A percentile compares a stretch with the other conserved stretches of the same genome.
Conservation (phyloP, 2,797 vertebrate genomes). For the Catharus ustulatus region DNA sequence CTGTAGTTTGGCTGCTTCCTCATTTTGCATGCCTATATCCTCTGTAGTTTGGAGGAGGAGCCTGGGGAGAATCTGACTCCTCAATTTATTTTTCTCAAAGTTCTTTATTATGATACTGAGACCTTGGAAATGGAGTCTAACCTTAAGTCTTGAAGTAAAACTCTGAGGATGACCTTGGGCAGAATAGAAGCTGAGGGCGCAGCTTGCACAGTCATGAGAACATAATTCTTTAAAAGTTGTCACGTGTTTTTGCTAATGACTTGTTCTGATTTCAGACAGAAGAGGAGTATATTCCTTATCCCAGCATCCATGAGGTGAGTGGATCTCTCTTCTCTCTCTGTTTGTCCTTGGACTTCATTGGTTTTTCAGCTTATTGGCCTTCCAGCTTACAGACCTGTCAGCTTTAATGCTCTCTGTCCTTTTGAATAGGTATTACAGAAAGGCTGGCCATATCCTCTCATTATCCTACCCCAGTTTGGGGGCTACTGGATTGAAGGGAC, state of each 20-base stretch:
- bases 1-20: background rate
- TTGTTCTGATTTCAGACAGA: slow-evolving; percentile 82
- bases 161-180: background rate
- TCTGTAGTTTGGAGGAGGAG: background rate
- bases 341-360: background rate
- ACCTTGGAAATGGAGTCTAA: background rate
- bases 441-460: slow-evolving; percentile 75
- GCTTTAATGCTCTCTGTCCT: background rate
- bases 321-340: background rate
- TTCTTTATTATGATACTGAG: background rate
- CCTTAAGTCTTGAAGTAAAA: background rate
- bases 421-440: slow-evolving; percentile 78
- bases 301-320: slow-evolving; percentile 89
- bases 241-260: background rate
- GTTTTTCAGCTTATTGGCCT: background rate
- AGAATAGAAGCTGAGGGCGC: background rate
- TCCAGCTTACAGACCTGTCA: background rate
- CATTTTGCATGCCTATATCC: background rate
- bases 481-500: slow-evolving; percentile 78
- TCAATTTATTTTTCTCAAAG: background rate
- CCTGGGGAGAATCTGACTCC: background rate
- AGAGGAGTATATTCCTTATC: slow-evolving; percentile 93
- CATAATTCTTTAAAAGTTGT: background rate
- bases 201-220: background rate
- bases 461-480: slow-evolving; percentile 74